These are phyloP conservation scores for Aptenodytes forsteri DNA, from an alignment of 2,113 vertebrate species.

Conservation along the genomic window DNA sequence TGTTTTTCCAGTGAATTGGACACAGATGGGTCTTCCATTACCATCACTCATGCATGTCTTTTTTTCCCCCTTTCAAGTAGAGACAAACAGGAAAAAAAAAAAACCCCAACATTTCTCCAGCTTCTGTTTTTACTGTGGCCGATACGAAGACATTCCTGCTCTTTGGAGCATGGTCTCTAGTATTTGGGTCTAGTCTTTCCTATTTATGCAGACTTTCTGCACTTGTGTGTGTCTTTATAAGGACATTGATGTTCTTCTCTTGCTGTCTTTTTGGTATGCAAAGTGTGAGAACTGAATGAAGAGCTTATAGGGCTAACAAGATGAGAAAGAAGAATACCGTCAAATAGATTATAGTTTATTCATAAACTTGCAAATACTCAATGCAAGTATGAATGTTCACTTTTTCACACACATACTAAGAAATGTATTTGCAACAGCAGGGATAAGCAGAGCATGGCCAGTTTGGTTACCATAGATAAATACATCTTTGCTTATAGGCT, in stretches of 20 bases:
- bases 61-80: neutral
- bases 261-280: neutral
- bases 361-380: neutral
- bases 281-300: neutral
- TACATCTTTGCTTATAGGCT: neutral
- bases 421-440: neutral
- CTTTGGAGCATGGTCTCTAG: neutral
- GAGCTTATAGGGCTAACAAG: neutral
- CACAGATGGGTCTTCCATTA: slow-evolving; percentile 32
- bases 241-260: neutral
- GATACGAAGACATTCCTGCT: neutral
- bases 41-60: neutral
- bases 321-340: neutral
- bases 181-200: neutral
- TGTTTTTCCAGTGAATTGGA: slow-evolving; percentile 12
- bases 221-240: neutral
- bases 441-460: neutral
- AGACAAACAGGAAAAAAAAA: neutral
- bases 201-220: neutral
- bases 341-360: neutral
- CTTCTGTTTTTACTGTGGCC: neutral
- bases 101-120: neutral
- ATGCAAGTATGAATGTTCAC: neutral
- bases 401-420: neutral
- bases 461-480: neutral